A percentile compares a stretch with the other conserved stretches of the same genome.
Evolutionary conservation across 2,113 vertebrate species (phyloP).

Genomic region (Dromiciops gliroides): DNA sequence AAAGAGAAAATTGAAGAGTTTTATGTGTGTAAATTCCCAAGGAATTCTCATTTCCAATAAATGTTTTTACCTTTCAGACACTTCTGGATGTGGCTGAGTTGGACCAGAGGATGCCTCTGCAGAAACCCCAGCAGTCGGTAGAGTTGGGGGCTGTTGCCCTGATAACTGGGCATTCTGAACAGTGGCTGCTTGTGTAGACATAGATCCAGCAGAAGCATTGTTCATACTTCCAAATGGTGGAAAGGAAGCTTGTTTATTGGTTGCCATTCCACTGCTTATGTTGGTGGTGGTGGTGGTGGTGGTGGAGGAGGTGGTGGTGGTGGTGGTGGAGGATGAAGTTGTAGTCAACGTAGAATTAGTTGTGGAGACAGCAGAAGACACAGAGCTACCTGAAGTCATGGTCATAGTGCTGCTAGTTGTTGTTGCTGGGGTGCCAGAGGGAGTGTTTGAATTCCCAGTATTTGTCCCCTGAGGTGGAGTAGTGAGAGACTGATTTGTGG

Average conservation of each 20-base stretch:
- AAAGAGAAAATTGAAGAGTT: background rate
- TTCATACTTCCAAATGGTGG: conserved; percentile 90
- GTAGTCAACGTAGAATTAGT: conserved; percentile 83
- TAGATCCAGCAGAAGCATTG: conserved; percentile 80
- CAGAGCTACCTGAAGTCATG: conserved; percentile 84
- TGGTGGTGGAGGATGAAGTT: conserved; percentile 83
- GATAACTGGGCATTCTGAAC: conserved; percentile 89
- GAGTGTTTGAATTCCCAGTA: conserved; percentile 85
- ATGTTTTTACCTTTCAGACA: conserved; percentile 92
- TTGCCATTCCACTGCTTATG: conserved; percentile 83
- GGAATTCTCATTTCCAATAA: conserved; percentile 20
- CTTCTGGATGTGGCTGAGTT: conserved; percentile 89
- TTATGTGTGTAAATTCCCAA: conserved; percentile 33
- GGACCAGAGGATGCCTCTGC: conserved; percentile 87
- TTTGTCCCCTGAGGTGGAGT: conserved; percentile 84
- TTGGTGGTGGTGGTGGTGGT: conserved; percentile 88
- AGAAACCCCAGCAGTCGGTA: conserved; percentile 85
- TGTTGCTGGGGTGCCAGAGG: conserved; percentile 81
- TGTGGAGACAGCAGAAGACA: conserved; percentile 88
- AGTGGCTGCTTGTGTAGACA: conserved; percentile 84
- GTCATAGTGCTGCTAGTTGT: conserved; percentile 82
- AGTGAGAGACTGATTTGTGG: conserved; percentile 86
- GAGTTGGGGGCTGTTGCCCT: conserved; percentile 85
- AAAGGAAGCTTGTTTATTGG: conserved; percentile 91
- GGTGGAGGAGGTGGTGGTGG: conserved; percentile 88